A percentile compares a stretch with the other conserved stretches of the same genome.
Conservation (phyloP, 1,140 invertebrate species). For the Ceratina australensis region DNA sequence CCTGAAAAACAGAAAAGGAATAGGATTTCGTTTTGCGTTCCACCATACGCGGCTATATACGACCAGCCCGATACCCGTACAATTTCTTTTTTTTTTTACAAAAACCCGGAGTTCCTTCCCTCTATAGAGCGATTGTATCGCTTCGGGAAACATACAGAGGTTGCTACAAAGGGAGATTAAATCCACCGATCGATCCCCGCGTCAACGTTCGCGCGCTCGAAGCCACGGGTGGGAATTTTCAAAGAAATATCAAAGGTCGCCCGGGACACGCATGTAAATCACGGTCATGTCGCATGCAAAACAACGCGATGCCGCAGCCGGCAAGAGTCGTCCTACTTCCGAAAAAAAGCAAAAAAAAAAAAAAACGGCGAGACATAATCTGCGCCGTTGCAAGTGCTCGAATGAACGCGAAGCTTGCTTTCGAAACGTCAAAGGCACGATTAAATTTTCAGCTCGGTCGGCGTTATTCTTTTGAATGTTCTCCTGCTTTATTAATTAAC, state of each 20-base stretch:
- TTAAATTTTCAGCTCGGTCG: not conserved
- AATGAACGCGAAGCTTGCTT: not conserved
- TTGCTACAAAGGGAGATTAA: slow-evolving; percentile 29
- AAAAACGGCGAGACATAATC: slow-evolving; percentile 24
- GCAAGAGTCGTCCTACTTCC: not conserved
- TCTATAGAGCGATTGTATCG: not conserved
- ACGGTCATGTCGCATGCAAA: slow-evolving; percentile 11
- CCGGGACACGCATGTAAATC: slow-evolving; percentile 22
- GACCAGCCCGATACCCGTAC: too few relatives aligned
- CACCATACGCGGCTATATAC: not conserved
- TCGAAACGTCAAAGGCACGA: not conserved
- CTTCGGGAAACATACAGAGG: not conserved
- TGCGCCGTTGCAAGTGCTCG: not conserved
- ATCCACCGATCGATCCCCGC: slow-evolving; percentile 12
- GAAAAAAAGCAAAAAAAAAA: not conserved
- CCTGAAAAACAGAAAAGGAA: not conserved
- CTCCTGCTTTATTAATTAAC: not conserved
- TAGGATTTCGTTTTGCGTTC: not conserved
- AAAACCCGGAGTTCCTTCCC: not conserved
- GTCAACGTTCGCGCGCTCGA: not conserved
- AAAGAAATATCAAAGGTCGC: slow-evolving; percentile 30
- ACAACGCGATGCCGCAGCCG: not conserved
- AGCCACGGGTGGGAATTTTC: not conserved
- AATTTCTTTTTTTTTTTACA: not conserved
- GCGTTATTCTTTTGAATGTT: too few relatives aligned